Evolutionary conservation across 1,140 invertebrate genomes (phyloP).

Genomic region (Penaeus vannamei): DNA sequence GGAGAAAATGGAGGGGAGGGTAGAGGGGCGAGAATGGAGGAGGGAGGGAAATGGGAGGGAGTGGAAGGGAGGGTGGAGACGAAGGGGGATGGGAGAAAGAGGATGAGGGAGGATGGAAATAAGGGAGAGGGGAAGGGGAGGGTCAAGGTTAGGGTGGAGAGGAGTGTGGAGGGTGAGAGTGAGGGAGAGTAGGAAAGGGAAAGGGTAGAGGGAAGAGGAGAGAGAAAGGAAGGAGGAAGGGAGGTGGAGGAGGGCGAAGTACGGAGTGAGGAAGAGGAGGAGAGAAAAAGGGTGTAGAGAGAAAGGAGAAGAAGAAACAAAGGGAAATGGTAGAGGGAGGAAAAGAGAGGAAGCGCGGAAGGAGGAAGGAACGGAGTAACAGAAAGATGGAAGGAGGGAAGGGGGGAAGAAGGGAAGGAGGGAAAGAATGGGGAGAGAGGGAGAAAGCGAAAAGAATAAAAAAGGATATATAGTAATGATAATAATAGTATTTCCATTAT

Average conservation of each 20-base stretch:
- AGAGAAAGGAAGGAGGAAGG: not conserved
- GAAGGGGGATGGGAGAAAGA: not conserved
- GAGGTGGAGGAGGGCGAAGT: not conserved
- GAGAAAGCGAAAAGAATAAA: too few relatives aligned
- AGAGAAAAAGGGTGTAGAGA: not conserved
- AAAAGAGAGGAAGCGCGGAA: too few relatives aligned
- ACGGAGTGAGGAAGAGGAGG: not conserved
- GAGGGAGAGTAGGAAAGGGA: not conserved
- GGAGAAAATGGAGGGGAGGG: too few relatives aligned
- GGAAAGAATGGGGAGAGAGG: too few relatives aligned
- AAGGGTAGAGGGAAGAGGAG: not conserved
- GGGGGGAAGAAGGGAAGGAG: not conserved
- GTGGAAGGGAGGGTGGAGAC: too few relatives aligned
- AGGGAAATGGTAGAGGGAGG: too few relatives aligned
- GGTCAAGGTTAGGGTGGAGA: not conserved
- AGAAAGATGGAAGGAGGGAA: not conserved
- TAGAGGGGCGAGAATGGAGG: too few relatives aligned
- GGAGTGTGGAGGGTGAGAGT: not conserved
- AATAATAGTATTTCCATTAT: too few relatives aligned
- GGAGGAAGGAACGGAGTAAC: not conserved
- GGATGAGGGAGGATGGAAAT: not conserved
- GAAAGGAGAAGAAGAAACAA: not conserved
- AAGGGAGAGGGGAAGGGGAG: not conserved
- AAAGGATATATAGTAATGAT: too few relatives aligned
- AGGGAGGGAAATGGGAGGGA: too few relatives aligned